Evolutionary conservation across 2,888 invertebrate genomes (phyloP), one percentile per base, ranked within the genome.

Genomic region (Drosophila mimica): DNA sequence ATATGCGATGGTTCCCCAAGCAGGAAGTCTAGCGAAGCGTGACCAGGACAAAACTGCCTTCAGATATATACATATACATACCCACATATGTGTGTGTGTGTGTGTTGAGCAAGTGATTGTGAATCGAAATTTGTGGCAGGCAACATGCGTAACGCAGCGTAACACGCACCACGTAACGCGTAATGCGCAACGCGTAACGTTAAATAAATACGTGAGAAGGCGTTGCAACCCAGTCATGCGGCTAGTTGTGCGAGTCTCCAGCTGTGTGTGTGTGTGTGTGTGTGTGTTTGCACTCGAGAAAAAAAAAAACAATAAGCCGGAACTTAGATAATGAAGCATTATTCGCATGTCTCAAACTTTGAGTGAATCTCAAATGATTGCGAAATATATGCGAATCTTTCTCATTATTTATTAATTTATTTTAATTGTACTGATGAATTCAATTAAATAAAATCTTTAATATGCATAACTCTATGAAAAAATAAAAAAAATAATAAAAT

Each of bases 61-160:
- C 20, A 3, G 17, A 11, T 46, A 20, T 15, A 15, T 13, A 31
- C 31, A 0, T 15, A 34, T 5, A 13, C 0, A 46, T 31, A 56
- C 33, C 17, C 28, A 30, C 25, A 52, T 7, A n/a, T 13, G n/a
- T 13, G 20, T 5, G 46, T 30, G 11, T 54, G 57, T 34, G n/a
- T 56, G 63, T 30, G 46, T 30, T 15, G 17, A 33, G 52, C 25
- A 40, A 43, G 25, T 43, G 34, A 15, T 40, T 36, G 46, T 20
- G 53, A 76, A 67, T 67, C 63, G 63, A 73, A 72, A 66, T 49
- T 65, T 61, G 46, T 69, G 79, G 69, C 69, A 70, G 75, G 70
- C 70, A 74, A 61, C 70, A 65, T 63, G 70, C 70, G 74, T 72
- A 71, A 61, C 51, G 38, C 59, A 59, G 51, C 43, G 54, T 52